Percentiles rank a stretch among this genome's conserved stretches.
These are phyloP conservation scores for Caenorhabditis sp. DNA, from an alignment of 2,888 invertebrate genomes.

Conservation along the genomic window DNA sequence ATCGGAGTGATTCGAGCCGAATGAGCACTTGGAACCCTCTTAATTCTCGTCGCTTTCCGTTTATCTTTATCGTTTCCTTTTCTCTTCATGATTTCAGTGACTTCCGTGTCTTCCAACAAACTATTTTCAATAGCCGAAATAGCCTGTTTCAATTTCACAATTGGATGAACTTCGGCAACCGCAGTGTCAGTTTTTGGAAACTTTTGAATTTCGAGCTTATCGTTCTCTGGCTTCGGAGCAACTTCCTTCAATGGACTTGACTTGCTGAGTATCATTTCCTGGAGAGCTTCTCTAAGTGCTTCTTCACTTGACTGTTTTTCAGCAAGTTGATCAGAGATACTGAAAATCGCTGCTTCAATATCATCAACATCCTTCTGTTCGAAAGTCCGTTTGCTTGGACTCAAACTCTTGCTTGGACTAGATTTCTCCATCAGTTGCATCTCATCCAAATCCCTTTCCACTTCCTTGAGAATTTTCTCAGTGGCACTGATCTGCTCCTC, in stretches of 20 bases:
- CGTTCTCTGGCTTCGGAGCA: constrained; percentile 40
- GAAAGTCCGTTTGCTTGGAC: constrained; percentile 31
- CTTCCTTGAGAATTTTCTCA: constrained; percentile 45
- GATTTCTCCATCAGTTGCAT: constrained; percentile 24
- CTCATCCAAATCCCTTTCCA: constrained; percentile 45
- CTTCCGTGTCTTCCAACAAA: constrained; percentile 79
- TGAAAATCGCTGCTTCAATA: constrained; percentile 78
- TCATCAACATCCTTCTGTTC: constrained; percentile 53
- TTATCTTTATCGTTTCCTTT: constrained; percentile 51
- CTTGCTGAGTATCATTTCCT: constrained; percentile 81
- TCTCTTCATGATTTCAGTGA: constrained; percentile 64
- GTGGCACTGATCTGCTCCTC: constrained; percentile 47
- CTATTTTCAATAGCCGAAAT: constrained; percentile 77
- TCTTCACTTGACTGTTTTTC: constrained; percentile 81
- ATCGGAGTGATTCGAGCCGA: constrained; percentile 75
- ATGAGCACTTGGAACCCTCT: constrained; percentile 74
- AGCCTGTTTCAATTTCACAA: constrained; percentile 68
- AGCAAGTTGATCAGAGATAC: constrained; percentile 75
- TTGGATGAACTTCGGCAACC: constrained; percentile 74
- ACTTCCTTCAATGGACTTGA: constrained; percentile 57
- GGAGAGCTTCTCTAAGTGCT: constrained; percentile 76
- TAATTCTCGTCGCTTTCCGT: constrained; percentile 61
- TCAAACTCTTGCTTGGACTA: constrained; percentile 34
- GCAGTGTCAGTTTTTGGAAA: constrained; percentile 1
- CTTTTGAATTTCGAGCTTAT: constrained; percentile 3